Percentiles rank a stretch among this genome's conserved stretches.
These are phyloP conservation scores for Neoniphon sammara DNA, from an alignment of 2,797 vertebrate species.

Conservation along the genomic window DNA sequence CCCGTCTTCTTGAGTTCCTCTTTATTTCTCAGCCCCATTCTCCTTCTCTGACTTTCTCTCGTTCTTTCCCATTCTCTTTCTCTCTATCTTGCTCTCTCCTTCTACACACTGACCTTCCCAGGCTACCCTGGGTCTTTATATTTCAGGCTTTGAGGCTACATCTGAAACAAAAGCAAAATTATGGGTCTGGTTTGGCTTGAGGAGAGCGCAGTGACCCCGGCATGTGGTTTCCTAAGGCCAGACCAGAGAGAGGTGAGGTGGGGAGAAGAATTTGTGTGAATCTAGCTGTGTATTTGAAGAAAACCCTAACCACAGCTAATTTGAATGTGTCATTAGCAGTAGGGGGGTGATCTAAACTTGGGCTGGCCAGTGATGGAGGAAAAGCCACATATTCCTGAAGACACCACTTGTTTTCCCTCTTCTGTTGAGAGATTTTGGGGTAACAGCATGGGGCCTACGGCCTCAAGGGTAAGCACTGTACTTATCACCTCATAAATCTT, in stretches of 20 bases:
- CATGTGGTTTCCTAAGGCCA: constrained; percentile 82
- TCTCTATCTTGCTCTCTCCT: constrained; percentile 58
- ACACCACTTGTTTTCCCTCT: constrained; percentile 68
- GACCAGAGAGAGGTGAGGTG: constrained; percentile 83
- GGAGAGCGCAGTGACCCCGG: constrained; percentile 83
- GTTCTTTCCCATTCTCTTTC: constrained; percentile 53
- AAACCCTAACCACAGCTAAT: constrained; percentile 83
- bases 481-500: constrained; percentile 78
- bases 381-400: constrained; percentile 71
- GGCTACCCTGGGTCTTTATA: constrained; percentile 81
- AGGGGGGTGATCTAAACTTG: constrained; percentile 76
- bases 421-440: constrained; percentile 56
- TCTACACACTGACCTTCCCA: constrained; percentile 79
- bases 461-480: constrained; percentile 52
- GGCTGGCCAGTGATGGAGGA: constrained; percentile 61
- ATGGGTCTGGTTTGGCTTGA: constrained; percentile 86
- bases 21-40: constrained; percentile 40
- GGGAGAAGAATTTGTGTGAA: constrained; percentile 84
- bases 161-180: constrained; percentile 90
- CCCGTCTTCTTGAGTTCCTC: constrained; percentile 55
- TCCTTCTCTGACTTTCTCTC: constrained; percentile 48
- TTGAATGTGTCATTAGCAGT: constrained; percentile 83
- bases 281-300: constrained; percentile 82
- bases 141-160: constrained; percentile 85
- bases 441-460: constrained; percentile 29